Percentiles rank a stretch among this genome's conserved stretches.
These are phyloP conservation scores for Nephila pilipes DNA, from an alignment of 1,140 invertebrate species.

Conservation along the genomic window DNA sequence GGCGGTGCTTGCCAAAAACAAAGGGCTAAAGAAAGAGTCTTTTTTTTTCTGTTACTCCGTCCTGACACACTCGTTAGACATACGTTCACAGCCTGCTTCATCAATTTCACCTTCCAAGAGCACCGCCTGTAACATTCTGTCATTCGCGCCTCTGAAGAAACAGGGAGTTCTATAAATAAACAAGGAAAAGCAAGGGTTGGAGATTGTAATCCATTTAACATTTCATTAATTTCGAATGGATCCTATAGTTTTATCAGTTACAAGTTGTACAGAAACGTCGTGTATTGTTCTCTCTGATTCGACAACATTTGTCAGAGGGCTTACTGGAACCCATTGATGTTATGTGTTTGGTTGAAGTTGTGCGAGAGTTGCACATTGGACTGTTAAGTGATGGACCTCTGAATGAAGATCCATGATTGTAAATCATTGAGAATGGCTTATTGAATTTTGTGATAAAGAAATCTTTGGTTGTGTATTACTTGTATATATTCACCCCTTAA, in stretches of 20 bases:
- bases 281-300: no score
- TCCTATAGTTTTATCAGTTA: neutral
- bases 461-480: no score
- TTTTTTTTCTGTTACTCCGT: constrained; percentile 7
- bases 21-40: constrained; percentile 63
- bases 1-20: constrained; percentile 14
- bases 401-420: no score
- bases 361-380: no score
- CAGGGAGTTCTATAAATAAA: constrained; percentile 10
- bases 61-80: constrained; percentile 44
- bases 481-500: no score
- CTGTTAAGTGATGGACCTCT: no score
- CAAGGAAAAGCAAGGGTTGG: neutral
- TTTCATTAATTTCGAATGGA: constrained; percentile 7
- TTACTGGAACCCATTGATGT: no score
- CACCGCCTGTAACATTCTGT: neutral
- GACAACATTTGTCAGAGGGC: no score
- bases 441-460: no score
- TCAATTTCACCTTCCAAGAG: constrained; percentile 11
- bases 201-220: neutral
- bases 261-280: neutral
- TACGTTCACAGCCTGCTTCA: constrained; percentile 8
- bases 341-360: no score
- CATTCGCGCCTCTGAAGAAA: neutral
- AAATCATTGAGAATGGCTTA: no score